phyloP scores from a whole-genome alignment of 2,888 invertebrate genomes.

The Archips crataeganus region DNA sequence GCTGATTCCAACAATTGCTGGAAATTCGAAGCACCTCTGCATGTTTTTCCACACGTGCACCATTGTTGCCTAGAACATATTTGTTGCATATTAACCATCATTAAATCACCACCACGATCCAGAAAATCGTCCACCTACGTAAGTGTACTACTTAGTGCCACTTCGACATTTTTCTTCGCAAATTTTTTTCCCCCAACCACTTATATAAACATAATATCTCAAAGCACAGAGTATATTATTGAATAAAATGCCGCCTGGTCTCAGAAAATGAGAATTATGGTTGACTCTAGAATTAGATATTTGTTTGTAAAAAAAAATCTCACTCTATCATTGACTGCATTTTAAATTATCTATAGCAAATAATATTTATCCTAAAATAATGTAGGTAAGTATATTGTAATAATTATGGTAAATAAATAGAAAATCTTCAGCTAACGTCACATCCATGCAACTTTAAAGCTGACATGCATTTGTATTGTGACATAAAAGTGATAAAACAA shows the following conservation, averaged over 20 bases:
- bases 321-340: constrained; percentile 5
- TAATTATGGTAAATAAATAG: constrained; percentile 24
- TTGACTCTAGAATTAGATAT: background rate
- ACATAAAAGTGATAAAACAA: background rate
- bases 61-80: constrained; percentile 1
- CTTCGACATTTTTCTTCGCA: background rate
- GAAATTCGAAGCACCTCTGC: background rate
- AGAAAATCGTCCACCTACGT: background rate
- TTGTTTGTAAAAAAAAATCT: background rate
- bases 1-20: constrained; percentile 2
- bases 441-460: background rate
- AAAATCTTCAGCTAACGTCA: background rate
- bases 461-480: background rate
- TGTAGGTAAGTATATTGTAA: constrained; percentile 30
- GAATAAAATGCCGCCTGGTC: background rate
- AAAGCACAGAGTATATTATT: background rate
- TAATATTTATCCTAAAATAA: background rate
- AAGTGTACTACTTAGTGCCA: background rate
- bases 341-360: constrained; percentile 2
- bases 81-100: background rate
- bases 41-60: constrained; percentile 1
- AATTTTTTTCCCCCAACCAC: background rate
- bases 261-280: background rate
- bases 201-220: too few relatives aligned
- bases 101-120: background rate